Evolutionary conservation across 2,113 vertebrate species (phyloP).

Genomic region (Microcebus ravelobensis): DNA sequence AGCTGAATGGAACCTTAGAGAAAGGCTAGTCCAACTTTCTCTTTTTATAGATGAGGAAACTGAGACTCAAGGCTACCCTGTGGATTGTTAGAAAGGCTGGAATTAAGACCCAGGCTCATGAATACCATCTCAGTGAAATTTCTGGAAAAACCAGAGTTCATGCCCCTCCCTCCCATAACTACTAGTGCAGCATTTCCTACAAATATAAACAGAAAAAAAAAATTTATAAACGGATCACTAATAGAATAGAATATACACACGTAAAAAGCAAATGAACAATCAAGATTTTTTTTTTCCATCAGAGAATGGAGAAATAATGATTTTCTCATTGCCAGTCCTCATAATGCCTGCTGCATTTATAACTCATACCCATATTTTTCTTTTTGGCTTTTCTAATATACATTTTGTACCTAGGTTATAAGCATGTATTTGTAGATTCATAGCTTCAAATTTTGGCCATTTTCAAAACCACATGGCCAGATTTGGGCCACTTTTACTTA

Average conservation of each 20-base stretch:
- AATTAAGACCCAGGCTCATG: not conserved
- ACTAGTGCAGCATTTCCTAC: not conserved
- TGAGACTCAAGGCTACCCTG: not conserved
- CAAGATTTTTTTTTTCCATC: not conserved
- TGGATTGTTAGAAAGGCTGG: not conserved
- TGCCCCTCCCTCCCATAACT: not conserved
- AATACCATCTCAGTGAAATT: not conserved
- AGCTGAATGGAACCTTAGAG: constrained; percentile 11
- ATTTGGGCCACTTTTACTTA: constrained; percentile 79
- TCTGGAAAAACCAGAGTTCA: not conserved
- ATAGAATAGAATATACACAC: not conserved
- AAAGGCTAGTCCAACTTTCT: not conserved
- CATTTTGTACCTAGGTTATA: not conserved
- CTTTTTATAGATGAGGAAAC: not conserved
- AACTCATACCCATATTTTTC: not conserved
- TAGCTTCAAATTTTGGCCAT: constrained; percentile 56
- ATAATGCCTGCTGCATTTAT: not conserved
- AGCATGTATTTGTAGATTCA: not conserved
- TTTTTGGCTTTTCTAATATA: not conserved
- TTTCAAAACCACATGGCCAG: constrained; percentile 71
- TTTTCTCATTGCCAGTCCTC: not conserved
- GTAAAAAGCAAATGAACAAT: not conserved
- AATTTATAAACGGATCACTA: not conserved
- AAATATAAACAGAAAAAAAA: not conserved
- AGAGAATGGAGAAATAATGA: constrained; percentile 36